Conservation (phyloP, 2,113 vertebrate genomes). For the Hemiprocne comata region DNA sequence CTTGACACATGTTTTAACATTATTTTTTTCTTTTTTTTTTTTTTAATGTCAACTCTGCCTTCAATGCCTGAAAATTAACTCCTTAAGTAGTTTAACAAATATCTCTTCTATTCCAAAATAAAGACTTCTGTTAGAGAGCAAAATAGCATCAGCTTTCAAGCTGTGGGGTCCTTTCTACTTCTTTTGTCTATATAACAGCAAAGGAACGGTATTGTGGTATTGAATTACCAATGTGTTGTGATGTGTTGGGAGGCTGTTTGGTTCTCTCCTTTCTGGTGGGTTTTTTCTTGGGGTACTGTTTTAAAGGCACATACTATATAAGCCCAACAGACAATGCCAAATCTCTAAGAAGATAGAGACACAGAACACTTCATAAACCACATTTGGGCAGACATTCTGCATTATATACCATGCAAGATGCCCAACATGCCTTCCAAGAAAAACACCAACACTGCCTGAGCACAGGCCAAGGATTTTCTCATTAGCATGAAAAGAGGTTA, state of each 20-base stretch:
- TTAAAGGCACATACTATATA: neutral
- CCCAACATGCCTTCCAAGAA: slow-evolving; percentile 16
- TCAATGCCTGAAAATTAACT: slow-evolving; percentile 7
- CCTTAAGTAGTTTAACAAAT: slow-evolving; percentile 28
- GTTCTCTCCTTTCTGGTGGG: neutral
- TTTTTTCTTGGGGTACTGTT: neutral
- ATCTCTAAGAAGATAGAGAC: neutral
- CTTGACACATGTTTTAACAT: neutral
- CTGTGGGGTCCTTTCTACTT: slow-evolving; percentile 37
- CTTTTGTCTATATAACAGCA: slow-evolving; percentile 25
- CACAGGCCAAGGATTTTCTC: slow-evolving; percentile 43
- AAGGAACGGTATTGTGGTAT: neutral
- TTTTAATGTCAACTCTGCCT: neutral
- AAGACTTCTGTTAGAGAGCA: neutral
- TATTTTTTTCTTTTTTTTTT: too few species aligned
- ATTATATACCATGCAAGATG: slow-evolving; percentile 1
- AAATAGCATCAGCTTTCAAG: slow-evolving; percentile 26
- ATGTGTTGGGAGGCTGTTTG: neutral
- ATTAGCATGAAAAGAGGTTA: slow-evolving; percentile 51
- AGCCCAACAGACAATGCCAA: neutral
- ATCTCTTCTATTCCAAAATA: neutral
- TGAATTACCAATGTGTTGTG: slow-evolving; percentile 5
- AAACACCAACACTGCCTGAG: slow-evolving; percentile 56
- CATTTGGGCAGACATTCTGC: neutral
- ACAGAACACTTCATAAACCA: slow-evolving; percentile 19